A percentile compares a stretch with the other conserved stretches of the same genome.
Conservation (phyloP, 2,113 vertebrate species). For the Aptenodytes forsteri region DNA sequence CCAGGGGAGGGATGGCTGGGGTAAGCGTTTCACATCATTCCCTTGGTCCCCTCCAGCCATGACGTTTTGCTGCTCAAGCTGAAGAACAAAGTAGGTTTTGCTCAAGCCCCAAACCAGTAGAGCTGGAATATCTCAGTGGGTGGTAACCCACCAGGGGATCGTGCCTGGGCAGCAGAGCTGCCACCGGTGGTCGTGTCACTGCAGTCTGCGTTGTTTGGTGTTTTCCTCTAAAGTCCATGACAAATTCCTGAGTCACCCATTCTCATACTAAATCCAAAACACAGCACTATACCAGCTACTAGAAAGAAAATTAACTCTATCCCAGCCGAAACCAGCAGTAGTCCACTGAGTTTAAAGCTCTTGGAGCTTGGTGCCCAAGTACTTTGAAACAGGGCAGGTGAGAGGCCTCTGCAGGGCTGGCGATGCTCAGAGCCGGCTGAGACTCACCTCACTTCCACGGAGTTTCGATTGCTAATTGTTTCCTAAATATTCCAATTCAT, state of each 20-base stretch:
- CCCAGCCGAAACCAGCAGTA: not conserved
- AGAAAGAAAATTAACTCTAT: no score
- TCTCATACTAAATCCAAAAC: no score
- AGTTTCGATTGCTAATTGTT: not conserved
- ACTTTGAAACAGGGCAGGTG: not conserved
- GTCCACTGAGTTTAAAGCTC: not conserved
- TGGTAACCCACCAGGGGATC: fast-evolving
- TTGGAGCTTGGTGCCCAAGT: not conserved
- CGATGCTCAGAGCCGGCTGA: not conserved
- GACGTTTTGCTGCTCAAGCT: not conserved
- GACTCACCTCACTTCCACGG: fast-evolving
- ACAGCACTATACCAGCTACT: no score
- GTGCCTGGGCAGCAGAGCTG: not conserved
- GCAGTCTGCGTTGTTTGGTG: fast-evolving
- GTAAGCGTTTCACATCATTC: fast-evolving
- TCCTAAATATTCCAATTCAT: not conserved
- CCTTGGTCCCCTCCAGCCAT: not conserved
- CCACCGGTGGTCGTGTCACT: fast-evolving
- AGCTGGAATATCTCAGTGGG: not conserved
- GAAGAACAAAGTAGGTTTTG: not conserved
- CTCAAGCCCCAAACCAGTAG: not conserved
- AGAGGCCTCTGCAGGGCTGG: not conserved
- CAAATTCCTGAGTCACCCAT: not conserved
- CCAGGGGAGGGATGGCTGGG: not conserved
- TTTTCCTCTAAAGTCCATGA: fast-evolving